phyloP scores from a whole-genome alignment of 1,140 invertebrate genomes.

The Drosophila insularis region DNA sequence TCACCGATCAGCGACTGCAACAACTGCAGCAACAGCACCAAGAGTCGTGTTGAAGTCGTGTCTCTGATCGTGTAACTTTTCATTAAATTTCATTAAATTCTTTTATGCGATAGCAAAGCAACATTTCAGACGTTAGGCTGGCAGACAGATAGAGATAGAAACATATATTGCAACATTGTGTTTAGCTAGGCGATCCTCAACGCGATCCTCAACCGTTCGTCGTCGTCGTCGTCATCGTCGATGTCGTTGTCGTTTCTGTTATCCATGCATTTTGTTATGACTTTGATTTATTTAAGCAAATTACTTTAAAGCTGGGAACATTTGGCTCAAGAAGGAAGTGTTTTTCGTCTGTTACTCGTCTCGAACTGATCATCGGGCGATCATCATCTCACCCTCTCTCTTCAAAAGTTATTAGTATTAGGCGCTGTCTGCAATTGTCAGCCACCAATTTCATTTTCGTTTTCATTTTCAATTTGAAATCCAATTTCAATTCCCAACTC shows the following conservation, averaged over 20 bases:
- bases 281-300: slow-evolving; percentile 80
- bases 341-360: slow-evolving; percentile 45
- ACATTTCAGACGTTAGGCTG: slow-evolving; percentile 24
- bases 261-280: slow-evolving; percentile 63
- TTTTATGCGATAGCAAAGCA: slow-evolving; percentile 75
- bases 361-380: slow-evolving; percentile 8
- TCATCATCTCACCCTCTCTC: slow-evolving; percentile 22
- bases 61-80: slow-evolving; percentile 75
- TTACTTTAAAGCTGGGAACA: slow-evolving; percentile 64
- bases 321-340: slow-evolving; percentile 53
- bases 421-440: slow-evolving; percentile 73
- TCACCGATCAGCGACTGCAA: slow-evolving; percentile 5
- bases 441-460: slow-evolving; percentile 42
- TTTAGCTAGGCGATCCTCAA: slow-evolving; percentile 18
- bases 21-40: not conserved
- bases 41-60: slow-evolving; percentile 51
- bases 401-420: slow-evolving; percentile 63
- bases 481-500: slow-evolving; percentile 39
- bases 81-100: slow-evolving; percentile 81
- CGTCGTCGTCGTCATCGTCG: slow-evolving; percentile 21
- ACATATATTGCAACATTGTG: slow-evolving; percentile 46
- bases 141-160: not conserved
- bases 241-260: slow-evolving; percentile 15
- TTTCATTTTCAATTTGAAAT: slow-evolving; percentile 31
- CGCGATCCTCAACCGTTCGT: not conserved